A percentile compares a stretch with the other conserved stretches of the same genome.
Evolutionary conservation across 2,797 vertebrate species (phyloP).

Genomic region (Gallinago solitaria): DNA sequence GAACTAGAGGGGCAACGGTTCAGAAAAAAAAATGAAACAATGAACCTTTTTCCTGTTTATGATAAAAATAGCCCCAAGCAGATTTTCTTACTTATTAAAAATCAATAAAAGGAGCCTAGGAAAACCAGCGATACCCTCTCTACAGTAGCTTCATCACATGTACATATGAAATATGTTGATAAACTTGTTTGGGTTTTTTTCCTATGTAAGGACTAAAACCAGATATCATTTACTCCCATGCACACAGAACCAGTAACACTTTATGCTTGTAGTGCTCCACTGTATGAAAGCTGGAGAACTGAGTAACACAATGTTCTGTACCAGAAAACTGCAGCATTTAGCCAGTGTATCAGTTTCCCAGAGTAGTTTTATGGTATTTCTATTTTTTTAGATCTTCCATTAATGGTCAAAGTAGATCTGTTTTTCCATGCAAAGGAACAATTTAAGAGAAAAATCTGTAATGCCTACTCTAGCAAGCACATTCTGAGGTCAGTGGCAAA

Average conservation of each 20-base stretch:
- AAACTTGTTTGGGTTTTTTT: constrained; percentile 17
- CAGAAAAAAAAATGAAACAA: background rate
- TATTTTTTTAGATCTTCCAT: background rate
- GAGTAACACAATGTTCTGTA: constrained; percentile 38
- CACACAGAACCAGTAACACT: background rate
- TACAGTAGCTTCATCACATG: background rate
- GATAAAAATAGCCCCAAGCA: background rate
- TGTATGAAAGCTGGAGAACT: background rate
- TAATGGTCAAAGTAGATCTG: background rate
- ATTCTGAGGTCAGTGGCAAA: background rate
- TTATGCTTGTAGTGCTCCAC: background rate
- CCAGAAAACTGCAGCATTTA: constrained; percentile 25
- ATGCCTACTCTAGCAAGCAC: background rate
- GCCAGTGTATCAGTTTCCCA: background rate
- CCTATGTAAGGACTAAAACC: background rate
- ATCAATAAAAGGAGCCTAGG: background rate
- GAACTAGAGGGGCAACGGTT: background rate
- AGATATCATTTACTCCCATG: background rate
- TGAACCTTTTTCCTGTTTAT: background rate
- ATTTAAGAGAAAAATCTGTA: background rate
- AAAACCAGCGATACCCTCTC: background rate
- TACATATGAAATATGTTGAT: constrained; percentile 7
- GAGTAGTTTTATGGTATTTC: constrained; percentile 14
- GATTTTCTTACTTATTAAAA: background rate
- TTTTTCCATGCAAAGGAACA: background rate